Evolutionary conservation across 2,797 vertebrate genomes (phyloP).

Genomic region (Chromobotia macracanthus): DNA sequence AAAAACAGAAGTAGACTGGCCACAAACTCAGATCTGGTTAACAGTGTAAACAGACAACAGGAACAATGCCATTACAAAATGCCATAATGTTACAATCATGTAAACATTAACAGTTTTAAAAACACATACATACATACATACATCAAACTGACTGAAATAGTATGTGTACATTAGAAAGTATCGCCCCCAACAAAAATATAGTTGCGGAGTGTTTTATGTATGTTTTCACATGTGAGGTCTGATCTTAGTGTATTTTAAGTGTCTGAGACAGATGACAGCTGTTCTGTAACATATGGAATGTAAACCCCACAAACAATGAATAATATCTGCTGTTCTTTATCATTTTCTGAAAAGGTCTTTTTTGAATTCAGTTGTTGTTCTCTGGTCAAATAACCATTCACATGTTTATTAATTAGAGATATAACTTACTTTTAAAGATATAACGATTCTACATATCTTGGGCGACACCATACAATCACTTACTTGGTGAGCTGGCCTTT

Average conservation of each 20-base stretch:
- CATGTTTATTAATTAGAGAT: background rate
- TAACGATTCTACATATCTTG: too few relatives aligned
- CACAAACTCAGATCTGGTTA: background rate
- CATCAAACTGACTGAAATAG: too few relatives aligned
- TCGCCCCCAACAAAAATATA: too few relatives aligned
- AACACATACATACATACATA: too few relatives aligned
- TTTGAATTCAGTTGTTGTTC: background rate
- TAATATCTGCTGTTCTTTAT: background rate
- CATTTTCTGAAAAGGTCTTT: too few relatives aligned
- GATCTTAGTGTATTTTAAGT: background rate
- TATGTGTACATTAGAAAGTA: too few relatives aligned
- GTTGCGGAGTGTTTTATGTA: too few relatives aligned
- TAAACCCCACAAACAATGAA: background rate
- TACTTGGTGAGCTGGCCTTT: constrained; percentile 97
- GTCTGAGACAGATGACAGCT: background rate
- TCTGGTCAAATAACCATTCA: background rate
- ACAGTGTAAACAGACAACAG: constrained; percentile 8
- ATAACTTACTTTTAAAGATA: background rate
- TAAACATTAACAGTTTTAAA: too few relatives aligned
- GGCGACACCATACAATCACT: constrained; percentile 60
- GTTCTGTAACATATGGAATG: background rate
- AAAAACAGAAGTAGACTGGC: background rate
- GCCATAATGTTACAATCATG: too few relatives aligned
- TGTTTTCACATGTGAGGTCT: background rate
- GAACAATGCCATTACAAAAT: constrained; percentile 12